Evolutionary conservation across 1,140 invertebrate species (phyloP), one percentile per base, ranked within the genome.

Genomic region (Drosophila guanche): DNA sequence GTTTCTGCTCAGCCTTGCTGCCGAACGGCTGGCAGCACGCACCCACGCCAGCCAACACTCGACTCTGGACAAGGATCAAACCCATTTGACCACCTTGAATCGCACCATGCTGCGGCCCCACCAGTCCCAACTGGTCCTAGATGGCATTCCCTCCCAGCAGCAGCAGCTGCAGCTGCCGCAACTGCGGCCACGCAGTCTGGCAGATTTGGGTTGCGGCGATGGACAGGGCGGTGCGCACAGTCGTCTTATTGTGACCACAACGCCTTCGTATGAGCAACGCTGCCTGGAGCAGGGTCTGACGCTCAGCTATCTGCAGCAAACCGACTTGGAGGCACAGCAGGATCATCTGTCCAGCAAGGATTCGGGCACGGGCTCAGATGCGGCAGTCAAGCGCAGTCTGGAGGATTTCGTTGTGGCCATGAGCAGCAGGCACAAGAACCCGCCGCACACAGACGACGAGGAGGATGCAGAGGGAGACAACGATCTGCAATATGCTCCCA

Each of bases 261-360:
- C 89, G 4, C 89, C 81, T 0, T 90, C 83, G 8, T 90, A 89
- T 53, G 81, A 90, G 52, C 84, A 90, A 43, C 81, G 85, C 22
- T 90, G 67, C 52, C 57, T 69, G 77, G 81, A 74, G 65, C 62
- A 89, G 42, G 74, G 79, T 3, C 53, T 90, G 2, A 84, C 79
- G 2, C 59, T 88, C 0, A 71, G 63, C 46, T 90, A 81, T 23
- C 46, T 90, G 43, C 79, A 76, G 29, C 86, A 86, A 22, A 53
- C 74, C 8, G 81, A 78, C 14, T 25, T 63, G n/a, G 89, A 90
- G n/a, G 27, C 66, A 1, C 80, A 88, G 27, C 89, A 88, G 56
- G 89, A 90, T 77, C 89, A 90, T 69, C 47, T 90, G 8, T 90
- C 89, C 1, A 90, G 89, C 69, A 90, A 90, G 47, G 89, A 90